Percentiles rank a stretch among this genome's conserved stretches.
These are phyloP conservation scores for Butorides virescens DNA, from an alignment of 2,113 vertebrate genomes.

Conservation along the genomic window DNA sequence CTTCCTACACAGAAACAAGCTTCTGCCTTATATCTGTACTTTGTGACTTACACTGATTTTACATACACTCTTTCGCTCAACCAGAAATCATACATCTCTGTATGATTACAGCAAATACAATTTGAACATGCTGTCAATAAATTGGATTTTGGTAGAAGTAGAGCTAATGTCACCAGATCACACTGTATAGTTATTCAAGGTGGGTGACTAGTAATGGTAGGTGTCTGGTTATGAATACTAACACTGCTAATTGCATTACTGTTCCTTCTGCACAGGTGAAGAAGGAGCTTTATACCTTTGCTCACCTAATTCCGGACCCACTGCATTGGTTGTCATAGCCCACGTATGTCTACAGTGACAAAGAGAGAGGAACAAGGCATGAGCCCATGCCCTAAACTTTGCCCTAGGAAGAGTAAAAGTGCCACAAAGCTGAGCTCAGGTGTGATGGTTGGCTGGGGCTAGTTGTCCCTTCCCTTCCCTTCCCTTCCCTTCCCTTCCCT, in stretches of 20 bases:
- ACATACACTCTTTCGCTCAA: not conserved
- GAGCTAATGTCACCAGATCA: not conserved
- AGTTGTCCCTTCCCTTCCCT: not conserved
- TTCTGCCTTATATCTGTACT: not conserved
- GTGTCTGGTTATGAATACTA: not conserved
- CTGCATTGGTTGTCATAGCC: not conserved
- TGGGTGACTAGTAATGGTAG: not conserved
- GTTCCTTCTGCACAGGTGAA: not conserved
- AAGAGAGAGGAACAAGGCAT: not conserved
- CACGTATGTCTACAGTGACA: not conserved
- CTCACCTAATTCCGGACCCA: not conserved
- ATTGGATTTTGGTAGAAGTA: not conserved
- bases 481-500: not conserved
- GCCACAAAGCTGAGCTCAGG: not conserved
- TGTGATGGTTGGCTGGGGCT: not conserved
- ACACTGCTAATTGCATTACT: not conserved
- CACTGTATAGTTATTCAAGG: not conserved
- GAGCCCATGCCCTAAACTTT: not conserved
- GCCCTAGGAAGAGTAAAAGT: not conserved
- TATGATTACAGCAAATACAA: not conserved
- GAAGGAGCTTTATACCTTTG: not conserved
- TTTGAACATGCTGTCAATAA: not conserved
- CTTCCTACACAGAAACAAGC: not conserved
- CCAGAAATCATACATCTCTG: not conserved
- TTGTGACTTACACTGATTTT: not conserved